Evolutionary conservation across 2,888 invertebrate species (phyloP), one percentile per base, ranked within the genome.

Genomic region (Pycnomerus fuliginosus): DNA sequence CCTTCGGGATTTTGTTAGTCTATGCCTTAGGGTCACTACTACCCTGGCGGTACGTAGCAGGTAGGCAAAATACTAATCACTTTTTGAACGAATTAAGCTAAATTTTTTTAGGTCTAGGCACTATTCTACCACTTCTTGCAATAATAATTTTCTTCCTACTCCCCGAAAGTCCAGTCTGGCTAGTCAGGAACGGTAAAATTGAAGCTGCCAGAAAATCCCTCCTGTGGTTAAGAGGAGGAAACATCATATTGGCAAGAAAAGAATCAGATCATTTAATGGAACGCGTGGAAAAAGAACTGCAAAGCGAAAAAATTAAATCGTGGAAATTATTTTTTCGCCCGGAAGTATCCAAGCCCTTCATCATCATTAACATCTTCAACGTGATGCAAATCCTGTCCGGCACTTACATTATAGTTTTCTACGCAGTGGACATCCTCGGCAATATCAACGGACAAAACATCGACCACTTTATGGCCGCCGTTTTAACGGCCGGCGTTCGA

Each of bases 121-220:
- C 75, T 2, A 69, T 80, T 30, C 66, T 87, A 32, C 87, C 88
- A 0, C 59, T 75, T 0, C 50, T 82, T 15, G 78, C 84, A 0
- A 74, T 82, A 24, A 43, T 80, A 1, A 78, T 81, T n/a, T 74
- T 87, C 37, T 77, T 73, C 41, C 74, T 82, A 47, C 78, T 86
- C 20, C 87, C 87, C 0, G 88, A 89, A 66, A 85, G 84, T 56
- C 88, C 88, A 0, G 81, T 80, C 1, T 88, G 87, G 87, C 72
- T 88, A 35, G 78, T 84, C 1, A 74, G 84, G 12, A 75, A 79
- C 30, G 81, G 80, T 1, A 76, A 78, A 40, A 63, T 72, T 1
- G 72, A 75, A n/a, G 69, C 74, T 8, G 80, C 82, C 0, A 70
- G 67, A 28, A 72, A 58, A 32, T 59, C 68, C 1, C 42, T 70